Percentiles rank a stretch among this genome's conserved stretches.
Conservation (phyloP, 2,888 invertebrate genomes). For the Melinaea menophilus region DNA sequence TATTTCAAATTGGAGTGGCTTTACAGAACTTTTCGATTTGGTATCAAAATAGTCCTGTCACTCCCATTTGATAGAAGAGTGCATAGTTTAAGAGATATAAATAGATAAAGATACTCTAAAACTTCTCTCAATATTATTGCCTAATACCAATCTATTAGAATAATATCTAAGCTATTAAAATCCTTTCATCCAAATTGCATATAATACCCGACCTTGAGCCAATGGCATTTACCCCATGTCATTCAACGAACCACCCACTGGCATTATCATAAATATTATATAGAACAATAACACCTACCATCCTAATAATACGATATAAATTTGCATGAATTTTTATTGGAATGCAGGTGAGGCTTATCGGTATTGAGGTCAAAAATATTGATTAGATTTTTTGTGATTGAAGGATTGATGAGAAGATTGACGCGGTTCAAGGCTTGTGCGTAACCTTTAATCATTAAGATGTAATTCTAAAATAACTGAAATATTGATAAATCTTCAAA, state of each 20-base stretch:
- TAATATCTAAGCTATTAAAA: too few species aligned
- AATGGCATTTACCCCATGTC: slow-evolving; percentile 47
- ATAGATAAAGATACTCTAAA: too few species aligned
- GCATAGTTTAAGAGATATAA: too few species aligned
- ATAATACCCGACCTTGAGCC: slow-evolving; percentile 30
- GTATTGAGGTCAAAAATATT: slow-evolving; percentile 25
- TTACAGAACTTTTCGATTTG: too few species aligned
- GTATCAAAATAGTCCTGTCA: too few species aligned
- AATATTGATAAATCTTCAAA: neutral
- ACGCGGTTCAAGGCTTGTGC: slow-evolving; percentile 62
- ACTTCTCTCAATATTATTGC: too few species aligned
- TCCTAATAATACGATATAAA: slow-evolving; percentile 16
- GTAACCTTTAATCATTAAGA: slow-evolving; percentile 19
- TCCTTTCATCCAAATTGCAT: too few species aligned
- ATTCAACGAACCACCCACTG: slow-evolving; percentile 48
- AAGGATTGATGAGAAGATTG: slow-evolving; percentile 55
- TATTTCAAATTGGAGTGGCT: too few species aligned
- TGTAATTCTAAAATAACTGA: neutral
- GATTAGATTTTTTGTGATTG: slow-evolving; percentile 44
- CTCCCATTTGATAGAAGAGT: too few species aligned
- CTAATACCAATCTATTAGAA: too few species aligned
- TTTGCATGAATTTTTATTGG: slow-evolving; percentile 5
- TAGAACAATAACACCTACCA: slow-evolving; percentile 23
- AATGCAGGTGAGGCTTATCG: slow-evolving; percentile 41
- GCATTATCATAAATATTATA: slow-evolving; percentile 20